phyloP scores from a whole-genome alignment of 2,888 invertebrate species.

The Tribolium freemani region DNA sequence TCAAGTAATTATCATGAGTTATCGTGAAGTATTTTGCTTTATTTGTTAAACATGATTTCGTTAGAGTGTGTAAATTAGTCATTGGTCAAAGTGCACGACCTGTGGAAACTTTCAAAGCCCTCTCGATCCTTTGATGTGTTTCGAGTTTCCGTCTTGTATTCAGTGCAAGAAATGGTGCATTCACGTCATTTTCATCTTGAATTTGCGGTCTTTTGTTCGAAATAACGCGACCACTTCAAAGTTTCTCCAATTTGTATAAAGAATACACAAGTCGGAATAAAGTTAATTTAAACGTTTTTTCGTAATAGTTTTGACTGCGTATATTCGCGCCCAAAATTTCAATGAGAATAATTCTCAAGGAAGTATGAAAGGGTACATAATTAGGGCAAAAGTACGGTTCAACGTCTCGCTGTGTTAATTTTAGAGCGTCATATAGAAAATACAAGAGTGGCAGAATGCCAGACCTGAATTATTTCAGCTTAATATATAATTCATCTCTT shows the following conservation, averaged over 20 bases:
- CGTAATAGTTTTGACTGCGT: neutral
- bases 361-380: neutral
- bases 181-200: neutral
- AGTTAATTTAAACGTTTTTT: neutral
- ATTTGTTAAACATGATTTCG: no score
- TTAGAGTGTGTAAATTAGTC: neutral
- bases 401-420: slow-evolving; percentile 23
- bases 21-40: no score
- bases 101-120: neutral
- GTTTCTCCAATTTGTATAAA: neutral
- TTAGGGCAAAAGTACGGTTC: slow-evolving; percentile 20
- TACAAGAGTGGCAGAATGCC: slow-evolving; percentile 17
- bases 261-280: neutral
- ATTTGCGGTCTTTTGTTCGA: neutral
- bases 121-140: neutral
- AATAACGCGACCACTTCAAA: neutral
- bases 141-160: neutral
- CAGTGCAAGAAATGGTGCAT: neutral
- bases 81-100: neutral
- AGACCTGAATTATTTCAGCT: slow-evolving; percentile 25
- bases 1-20: no score
- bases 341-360: neutral
- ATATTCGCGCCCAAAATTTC: no score
- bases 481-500: slow-evolving; percentile 20
- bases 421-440: slow-evolving; percentile 8